Evolutionary conservation across 2,113 vertebrate species (phyloP), one percentile per base, ranked within the genome.

Genomic region (Mirza zaza): DNA sequence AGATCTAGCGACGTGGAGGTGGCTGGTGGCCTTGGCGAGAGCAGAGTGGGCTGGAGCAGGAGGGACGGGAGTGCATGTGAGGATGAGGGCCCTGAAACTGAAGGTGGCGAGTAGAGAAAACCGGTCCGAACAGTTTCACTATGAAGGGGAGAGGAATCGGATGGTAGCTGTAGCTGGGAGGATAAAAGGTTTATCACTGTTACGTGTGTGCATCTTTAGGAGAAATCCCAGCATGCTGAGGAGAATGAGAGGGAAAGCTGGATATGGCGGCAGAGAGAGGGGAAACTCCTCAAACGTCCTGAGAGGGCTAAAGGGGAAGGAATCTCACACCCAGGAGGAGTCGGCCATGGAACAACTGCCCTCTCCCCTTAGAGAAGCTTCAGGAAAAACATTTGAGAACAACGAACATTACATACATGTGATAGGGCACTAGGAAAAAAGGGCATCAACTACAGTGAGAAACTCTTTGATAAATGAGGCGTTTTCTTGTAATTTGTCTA

Each of bases 41-140:
- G 80, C 7, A 25, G 39, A 4, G 9, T 0, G 0, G 18, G 57
- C 3, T 45, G 29, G 50, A 52, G 70, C 45, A 25, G n/a, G 18
- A 25, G 0, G 1, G 9, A 4, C 0, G 20, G 25, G 50, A 29
- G 0, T 18, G 39, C 5, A 27, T 39, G 1, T 32, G 36, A 75
- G 71, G 55, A 70, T 27, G 25, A 50, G 67, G 67, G 9, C 77
- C 23, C 1, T 1, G 48, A 83, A 55, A 34, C 0, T 0, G 5
- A 88, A 71, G 67, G 59, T 18, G 50, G 42, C 0, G 3, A 48
- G 67, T 0, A 32, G 42, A 55, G 79, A 71, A 8, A 21, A 32
- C 4, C 5, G 4, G 3, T 18, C 27, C 36, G 6, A 8, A 70
- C 8, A 55, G 48, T 6, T 77, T 45, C 13, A 18, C 32, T 25